Evolutionary conservation across 2,797 vertebrate species (phyloP).

Genomic region (Lithobates pipiens): DNA sequence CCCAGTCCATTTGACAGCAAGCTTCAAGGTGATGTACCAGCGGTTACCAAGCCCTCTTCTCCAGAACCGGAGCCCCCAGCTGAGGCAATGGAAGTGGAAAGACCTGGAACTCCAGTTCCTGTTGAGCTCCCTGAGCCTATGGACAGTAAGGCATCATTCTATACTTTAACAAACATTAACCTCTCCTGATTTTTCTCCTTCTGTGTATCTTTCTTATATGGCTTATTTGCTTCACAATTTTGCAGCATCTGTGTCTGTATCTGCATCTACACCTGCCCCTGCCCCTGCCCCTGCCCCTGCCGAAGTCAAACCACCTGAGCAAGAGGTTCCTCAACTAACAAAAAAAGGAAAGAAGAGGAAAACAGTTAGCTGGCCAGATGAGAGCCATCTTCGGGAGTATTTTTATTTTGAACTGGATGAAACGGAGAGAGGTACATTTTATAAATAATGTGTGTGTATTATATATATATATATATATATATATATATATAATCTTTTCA

Average conservation of each 20-base stretch:
- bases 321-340: constrained; percentile 76
- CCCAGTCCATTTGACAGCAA: constrained; percentile 89
- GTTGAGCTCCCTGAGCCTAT: constrained; percentile 85
- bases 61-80: constrained; percentile 79
- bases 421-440: constrained; percentile 85
- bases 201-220: not conserved
- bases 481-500: too few species aligned
- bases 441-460: too few species aligned
- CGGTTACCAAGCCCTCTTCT: constrained; percentile 81
- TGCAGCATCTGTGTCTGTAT: constrained; percentile 71
- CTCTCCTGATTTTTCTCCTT: not conserved
- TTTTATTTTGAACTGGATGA: constrained; percentile 95
- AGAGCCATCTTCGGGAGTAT: constrained; percentile 88
- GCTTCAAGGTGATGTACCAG: constrained; percentile 72
- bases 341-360: constrained; percentile 93
- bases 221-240: not conserved
- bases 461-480: too few species aligned
- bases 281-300: constrained; percentile 42
- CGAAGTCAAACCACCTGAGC: constrained; percentile 68
- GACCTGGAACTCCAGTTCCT: constrained; percentile 89
- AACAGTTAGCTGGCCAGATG: constrained; percentile 90
- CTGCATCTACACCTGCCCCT: constrained; percentile 61
- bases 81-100: constrained; percentile 85
- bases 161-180: not conserved
- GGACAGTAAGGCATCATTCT: constrained; percentile 76